Evolutionary conservation across 1,140 invertebrate species (phyloP).

Genomic region (Druon quercuslanigerum): DNA sequence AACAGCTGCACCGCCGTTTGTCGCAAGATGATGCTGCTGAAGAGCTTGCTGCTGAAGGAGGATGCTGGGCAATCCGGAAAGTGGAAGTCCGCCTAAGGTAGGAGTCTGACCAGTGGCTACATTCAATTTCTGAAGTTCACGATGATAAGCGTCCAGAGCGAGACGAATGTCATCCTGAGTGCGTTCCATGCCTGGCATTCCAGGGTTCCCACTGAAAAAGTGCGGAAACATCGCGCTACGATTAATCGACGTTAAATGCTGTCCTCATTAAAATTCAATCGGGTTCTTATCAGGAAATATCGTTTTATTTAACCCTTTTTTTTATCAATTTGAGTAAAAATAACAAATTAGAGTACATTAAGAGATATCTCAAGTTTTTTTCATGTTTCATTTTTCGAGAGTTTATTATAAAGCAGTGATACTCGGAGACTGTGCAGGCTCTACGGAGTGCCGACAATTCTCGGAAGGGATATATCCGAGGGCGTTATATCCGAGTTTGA

Average conservation of each 20-base stretch:
- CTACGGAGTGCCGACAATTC: too few relatives aligned
- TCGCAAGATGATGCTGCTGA: slow-evolving; percentile 77
- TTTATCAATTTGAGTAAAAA: too few relatives aligned
- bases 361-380: too few relatives aligned
- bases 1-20: slow-evolving; percentile 81
- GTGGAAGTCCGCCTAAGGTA: slow-evolving; percentile 74
- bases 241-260: slow-evolving; percentile 77
- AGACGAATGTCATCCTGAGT: slow-evolving; percentile 91
- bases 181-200: slow-evolving; percentile 81
- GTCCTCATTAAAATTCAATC: slow-evolving; percentile 76
- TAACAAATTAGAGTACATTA: too few relatives aligned
- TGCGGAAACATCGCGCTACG: slow-evolving; percentile 83
- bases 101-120: slow-evolving; percentile 78
- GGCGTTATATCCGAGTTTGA: too few relatives aligned
- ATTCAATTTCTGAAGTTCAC: slow-evolving; percentile 92
- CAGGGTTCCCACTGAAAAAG: slow-evolving; percentile 82
- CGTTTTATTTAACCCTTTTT: neutral
- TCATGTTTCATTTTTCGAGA: too few relatives aligned
- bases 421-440: too few relatives aligned
- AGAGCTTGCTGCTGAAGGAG: slow-evolving; percentile 85
- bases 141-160: slow-evolving; percentile 93
- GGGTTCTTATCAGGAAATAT: neutral
- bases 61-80: slow-evolving; percentile 80
- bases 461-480: too few relatives aligned
- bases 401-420: too few relatives aligned